Evolutionary conservation across 2,888 invertebrate species (phyloP), one percentile per base, ranked within the genome.

Genomic region (Seira musarum): DNA sequence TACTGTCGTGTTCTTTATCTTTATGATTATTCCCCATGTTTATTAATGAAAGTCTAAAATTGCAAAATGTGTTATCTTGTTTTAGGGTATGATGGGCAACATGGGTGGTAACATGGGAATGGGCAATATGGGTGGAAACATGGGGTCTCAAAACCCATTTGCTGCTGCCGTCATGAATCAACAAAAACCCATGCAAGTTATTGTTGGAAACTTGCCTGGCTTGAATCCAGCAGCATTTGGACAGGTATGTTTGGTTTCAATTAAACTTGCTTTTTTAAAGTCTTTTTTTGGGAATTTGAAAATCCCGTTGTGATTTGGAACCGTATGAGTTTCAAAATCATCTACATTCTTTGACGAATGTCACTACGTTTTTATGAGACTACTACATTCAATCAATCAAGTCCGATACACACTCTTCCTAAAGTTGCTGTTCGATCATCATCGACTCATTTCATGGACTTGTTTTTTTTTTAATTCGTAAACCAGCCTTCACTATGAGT

Each of bases 151-250:
- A 49, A 85, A 85, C 70, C 83, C 83, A 35, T 84, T 85, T 76
- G 79, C 75, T 35, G 74, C 81, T 13, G 69, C 83, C 10, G 82
- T 79, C 17, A 69, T 77, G 53, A 79, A 79, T 15, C 80, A 75
- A 71, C 73, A 77, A 57, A 66, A 69, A 30, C 81, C 77, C 1
- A 81, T 84, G 84, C 83, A 78, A 69, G 81, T 85, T 8, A 81
- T 84, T 24, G 66, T 85, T 40, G 81, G 83, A n/a, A 82, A 83
- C 68, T 53, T 84, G 13, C 83, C 83, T n/a, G 81, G 81, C 19
- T 79, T 85, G 40, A 84, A 84, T 71, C 79, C 82, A 15, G 82
- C 84, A 64, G 79, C 82, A 2, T 82, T 85, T 63, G 83, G 81
- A 24, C 83, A 84, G 80, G 80, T 82, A 82, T 80, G 82, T 67